Evolutionary conservation across 2,888 invertebrate genomes (phyloP).

Genomic region (Unio pictorum): DNA sequence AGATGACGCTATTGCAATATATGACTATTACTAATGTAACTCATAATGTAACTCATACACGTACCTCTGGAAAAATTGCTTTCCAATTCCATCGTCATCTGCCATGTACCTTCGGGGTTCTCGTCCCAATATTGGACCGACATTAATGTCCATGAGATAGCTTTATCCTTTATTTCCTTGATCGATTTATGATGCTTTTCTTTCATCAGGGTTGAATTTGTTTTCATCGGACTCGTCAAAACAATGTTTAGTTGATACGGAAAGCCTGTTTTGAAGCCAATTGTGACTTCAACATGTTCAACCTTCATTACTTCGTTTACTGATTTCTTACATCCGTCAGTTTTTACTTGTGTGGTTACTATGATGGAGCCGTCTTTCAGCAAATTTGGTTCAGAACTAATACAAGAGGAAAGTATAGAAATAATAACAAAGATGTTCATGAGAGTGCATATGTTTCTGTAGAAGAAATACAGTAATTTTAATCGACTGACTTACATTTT

Average conservation of each 20-base stretch:
- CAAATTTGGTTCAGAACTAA: too few relatives aligned
- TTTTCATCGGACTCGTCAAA: constrained; percentile 14
- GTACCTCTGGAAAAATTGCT: too few relatives aligned
- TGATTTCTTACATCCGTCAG: constrained; percentile 13
- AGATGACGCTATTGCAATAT: too few relatives aligned
- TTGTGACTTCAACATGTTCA: constrained; percentile 18
- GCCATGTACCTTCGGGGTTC: constrained; percentile 19
- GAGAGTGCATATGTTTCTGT: too few relatives aligned
- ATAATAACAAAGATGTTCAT: too few relatives aligned
- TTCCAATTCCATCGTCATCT: constrained; percentile 7
- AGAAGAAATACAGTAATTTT: too few relatives aligned
- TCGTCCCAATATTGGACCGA: constrained; percentile 24
- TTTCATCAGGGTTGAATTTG: constrained; percentile 10
- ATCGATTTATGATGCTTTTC: constrained; percentile 2
- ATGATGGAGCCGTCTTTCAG: too few relatives aligned
- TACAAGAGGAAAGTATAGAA: too few relatives aligned
- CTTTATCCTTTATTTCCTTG: neutral
- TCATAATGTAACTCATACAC: too few relatives aligned
- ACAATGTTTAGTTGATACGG: constrained; percentile 9
- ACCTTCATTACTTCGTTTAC: constrained; percentile 3
- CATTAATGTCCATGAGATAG: constrained; percentile 21
- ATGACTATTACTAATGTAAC: too few relatives aligned
- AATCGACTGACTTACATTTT: too few relatives aligned
- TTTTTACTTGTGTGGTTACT: too few relatives aligned
- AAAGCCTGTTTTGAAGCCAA: constrained; percentile 8